Evolutionary conservation across 2,113 vertebrate genomes (phyloP).

Genomic region (Indri indri): DNA sequence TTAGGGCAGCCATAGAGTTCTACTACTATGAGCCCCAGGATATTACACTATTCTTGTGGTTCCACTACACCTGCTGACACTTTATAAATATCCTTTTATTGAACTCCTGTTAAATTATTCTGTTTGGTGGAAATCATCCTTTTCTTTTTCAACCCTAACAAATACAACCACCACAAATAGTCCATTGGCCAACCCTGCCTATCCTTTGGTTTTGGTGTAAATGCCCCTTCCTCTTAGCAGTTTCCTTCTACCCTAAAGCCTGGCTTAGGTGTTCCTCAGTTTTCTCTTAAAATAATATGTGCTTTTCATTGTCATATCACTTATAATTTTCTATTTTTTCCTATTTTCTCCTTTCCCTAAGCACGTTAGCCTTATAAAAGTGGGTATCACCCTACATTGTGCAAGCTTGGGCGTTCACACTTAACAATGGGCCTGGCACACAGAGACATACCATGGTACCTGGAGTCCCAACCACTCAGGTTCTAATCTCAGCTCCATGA

Average conservation of each 20-base stretch:
- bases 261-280: not conserved
- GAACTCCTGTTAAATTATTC: not conserved
- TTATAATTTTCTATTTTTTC: not conserved
- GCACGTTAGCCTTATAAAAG: not conserved
- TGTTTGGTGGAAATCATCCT: not conserved
- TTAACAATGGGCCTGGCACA: not conserved
- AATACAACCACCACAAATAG: not conserved
- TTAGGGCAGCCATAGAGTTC: too few relatives aligned
- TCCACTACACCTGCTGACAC: not conserved
- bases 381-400: not conserved
- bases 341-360: not conserved
- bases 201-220: not conserved
- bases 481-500: not conserved
- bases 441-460: fast-evolving
- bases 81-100: not conserved
- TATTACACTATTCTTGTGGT: not conserved
- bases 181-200: too few relatives aligned
- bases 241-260: not conserved
- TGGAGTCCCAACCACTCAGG: not conserved
- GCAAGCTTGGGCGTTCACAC: not conserved
- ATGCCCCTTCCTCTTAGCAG: not conserved
- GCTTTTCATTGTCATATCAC: not conserved
- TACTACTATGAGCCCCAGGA: not conserved
- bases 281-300: not conserved
- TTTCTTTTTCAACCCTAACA: not conserved